Percentiles rank a stretch among this genome's conserved stretches.
These are phyloP conservation scores for Ellobium chinense DNA, from an alignment of 2,888 invertebrate genomes.

Conservation along the genomic window DNA sequence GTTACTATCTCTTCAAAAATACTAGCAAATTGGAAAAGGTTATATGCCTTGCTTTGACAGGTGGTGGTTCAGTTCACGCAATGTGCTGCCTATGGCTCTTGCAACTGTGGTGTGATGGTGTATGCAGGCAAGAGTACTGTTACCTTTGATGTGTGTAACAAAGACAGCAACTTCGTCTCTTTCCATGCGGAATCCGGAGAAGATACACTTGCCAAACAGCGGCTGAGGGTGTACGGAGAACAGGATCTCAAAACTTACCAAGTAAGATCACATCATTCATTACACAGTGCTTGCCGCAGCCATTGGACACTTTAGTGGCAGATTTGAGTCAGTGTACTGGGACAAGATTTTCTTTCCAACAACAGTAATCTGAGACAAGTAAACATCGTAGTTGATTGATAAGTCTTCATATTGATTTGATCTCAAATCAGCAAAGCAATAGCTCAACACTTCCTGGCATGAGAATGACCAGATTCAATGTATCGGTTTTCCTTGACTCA, in stretches of 20 bases:
- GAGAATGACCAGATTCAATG: too few relatives aligned
- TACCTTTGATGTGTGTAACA: constrained; percentile 35
- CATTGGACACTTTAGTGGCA: too few relatives aligned
- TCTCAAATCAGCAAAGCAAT: too few relatives aligned
- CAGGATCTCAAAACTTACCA: constrained; percentile 14
- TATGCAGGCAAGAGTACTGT: constrained; percentile 26
- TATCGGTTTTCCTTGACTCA: too few relatives aligned
- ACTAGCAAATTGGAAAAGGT: neutral
- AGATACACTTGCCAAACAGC: neutral
- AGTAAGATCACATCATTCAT: too few relatives aligned
- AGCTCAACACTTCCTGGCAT: too few relatives aligned
- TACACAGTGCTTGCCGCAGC: too few relatives aligned
- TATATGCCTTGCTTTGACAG: constrained; percentile 10
- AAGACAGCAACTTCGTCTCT: neutral
- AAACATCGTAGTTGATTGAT: too few relatives aligned
- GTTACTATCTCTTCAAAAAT: neutral
- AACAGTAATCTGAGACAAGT: too few relatives aligned
- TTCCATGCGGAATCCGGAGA: neutral
- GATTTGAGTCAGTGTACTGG: too few relatives aligned
- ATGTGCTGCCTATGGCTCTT: constrained; percentile 41
- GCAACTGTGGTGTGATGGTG: constrained; percentile 45
- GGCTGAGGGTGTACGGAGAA: constrained; percentile 10
- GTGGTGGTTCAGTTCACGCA: constrained; percentile 30
- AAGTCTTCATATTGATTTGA: too few relatives aligned
- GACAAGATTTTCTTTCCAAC: too few relatives aligned